Base-by-base conservation (phyloP, 2,797 vertebrate species). In the Fratercula arctica region DNA sequence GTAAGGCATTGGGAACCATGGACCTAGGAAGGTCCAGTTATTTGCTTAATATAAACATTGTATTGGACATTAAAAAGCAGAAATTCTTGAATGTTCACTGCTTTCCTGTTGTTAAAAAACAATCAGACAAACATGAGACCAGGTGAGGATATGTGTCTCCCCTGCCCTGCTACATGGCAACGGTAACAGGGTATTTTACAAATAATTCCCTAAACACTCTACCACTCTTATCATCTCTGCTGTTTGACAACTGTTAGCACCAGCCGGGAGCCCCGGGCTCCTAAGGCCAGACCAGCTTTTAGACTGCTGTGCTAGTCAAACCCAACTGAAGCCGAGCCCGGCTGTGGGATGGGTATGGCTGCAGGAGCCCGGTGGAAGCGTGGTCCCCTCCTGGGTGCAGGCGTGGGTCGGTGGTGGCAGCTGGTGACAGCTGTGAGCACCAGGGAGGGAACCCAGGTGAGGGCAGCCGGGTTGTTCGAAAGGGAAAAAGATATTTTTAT, bases 401-500 rank as follows among this genome's bases (percentile, higher is more conserved):
- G 16, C 8, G 1, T 51, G 53, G 75, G 69, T 39, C 2, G 2
- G 35, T 5, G 6, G 25, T 75, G 87, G 82, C 45, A 72, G 56
- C 85, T 75, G 78, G 82, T 53, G 66, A 77, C 33, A 45, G 50
- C 56, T 81, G n/a, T 61, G 85, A 68, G 72, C 51, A 73, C 46
- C 31, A 18, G 39, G 35, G 70, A 87, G 45, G 17, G 45, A 64
- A 31, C 43, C 21, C 50, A 77, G 11, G 13, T 3, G 11, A 64
- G 69, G 68, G 59, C 66, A 86, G 43, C 43, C 19, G 0, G 2
- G 13, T 56, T 78, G 43, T 50, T 90, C 20, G 2, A 56, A 72
- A 68, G 16, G 20, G 41, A 64, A 80, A 60, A 80, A 57, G 17
- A 16, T 79, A 54, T 45, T 91, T 95, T 91, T 95, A 48, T 87